Percentiles rank a stretch among this genome's conserved stretches.
phyloP scores from a whole-genome alignment of 1,140 invertebrate species.

The Cardiocondyla obscurior region DNA sequence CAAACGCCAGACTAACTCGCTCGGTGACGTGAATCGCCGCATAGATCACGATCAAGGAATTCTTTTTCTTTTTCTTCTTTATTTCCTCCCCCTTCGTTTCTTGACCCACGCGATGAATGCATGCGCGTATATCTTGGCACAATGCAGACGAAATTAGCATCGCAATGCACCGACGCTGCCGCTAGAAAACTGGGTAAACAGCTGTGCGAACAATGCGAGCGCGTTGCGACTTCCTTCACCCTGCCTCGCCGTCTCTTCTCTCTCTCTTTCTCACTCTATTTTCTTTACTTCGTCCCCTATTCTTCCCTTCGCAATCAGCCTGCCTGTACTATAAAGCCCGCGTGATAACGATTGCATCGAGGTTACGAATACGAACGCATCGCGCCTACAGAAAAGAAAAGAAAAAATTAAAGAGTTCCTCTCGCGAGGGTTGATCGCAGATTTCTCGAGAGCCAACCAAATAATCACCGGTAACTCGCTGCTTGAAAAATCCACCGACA shows the following conservation, averaged over 20 bases:
- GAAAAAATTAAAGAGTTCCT: too few relatives aligned
- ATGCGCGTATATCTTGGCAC: conserved; percentile 10
- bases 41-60: conserved; percentile 30
- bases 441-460: background rate
- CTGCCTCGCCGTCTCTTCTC: background rate
- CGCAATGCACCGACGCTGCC: conserved; percentile 31
- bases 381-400: background rate
- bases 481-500: background rate
- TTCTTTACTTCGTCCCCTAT: background rate
- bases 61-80: background rate
- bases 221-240: conserved; percentile 6
- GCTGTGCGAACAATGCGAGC: conserved; percentile 54
- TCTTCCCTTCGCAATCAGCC: background rate
- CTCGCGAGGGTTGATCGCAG: background rate
- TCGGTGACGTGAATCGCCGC: conserved; percentile 40
- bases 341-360: conserved; percentile 24
- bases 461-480: background rate
- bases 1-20: conserved; percentile 1
- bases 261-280: background rate
- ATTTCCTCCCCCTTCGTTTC: background rate
- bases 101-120: conserved; percentile 6
- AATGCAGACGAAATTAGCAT: conserved; percentile 55
- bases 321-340: background rate
- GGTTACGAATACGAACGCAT: conserved; percentile 15
- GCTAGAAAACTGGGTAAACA: conserved; percentile 64